Percentiles rank a stretch among this genome's conserved stretches.
Evolutionary conservation across 2,888 invertebrate genomes (phyloP).

Genomic region (Cordilura impudica): DNA sequence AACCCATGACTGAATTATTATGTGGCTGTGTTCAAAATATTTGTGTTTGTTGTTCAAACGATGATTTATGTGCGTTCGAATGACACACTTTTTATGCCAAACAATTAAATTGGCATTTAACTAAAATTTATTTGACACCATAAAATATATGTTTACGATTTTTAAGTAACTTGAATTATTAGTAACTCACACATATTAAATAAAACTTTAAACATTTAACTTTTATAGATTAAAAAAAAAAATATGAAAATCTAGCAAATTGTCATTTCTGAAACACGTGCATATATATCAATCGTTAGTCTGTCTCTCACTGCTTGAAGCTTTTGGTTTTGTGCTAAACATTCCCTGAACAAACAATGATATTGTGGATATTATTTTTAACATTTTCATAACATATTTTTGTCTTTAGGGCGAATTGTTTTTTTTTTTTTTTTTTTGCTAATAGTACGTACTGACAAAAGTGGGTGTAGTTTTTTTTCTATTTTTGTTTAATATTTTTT

Average conservation of each 20-base stretch:
- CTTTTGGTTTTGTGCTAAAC: not conserved
- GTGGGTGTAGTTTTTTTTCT: not conserved
- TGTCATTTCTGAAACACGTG: not conserved
- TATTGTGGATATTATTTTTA: not conserved
- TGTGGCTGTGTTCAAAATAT: not conserved
- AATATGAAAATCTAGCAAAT: not conserved
- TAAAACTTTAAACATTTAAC: not conserved
- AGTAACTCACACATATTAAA: no score
- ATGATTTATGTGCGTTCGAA: not conserved
- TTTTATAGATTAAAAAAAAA: not conserved
- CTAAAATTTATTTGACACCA: slow-evolving; percentile 43
- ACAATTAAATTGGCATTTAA: slow-evolving; percentile 55
- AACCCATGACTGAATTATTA: not conserved
- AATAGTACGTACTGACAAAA: not conserved
- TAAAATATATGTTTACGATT: slow-evolving; percentile 1
- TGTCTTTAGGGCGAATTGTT: not conserved
- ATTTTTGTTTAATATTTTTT: not conserved
- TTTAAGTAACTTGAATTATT: not conserved
- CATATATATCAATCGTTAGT: not conserved
- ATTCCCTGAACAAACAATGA: not conserved
- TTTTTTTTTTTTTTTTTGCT: not conserved
- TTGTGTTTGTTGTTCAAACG: not conserved
- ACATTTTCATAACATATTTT: not conserved
- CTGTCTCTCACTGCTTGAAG: not conserved
- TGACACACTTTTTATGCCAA: not conserved